Evolutionary conservation across 1,140 invertebrate genomes (phyloP).

Genomic region (Gryon sp.): DNA sequence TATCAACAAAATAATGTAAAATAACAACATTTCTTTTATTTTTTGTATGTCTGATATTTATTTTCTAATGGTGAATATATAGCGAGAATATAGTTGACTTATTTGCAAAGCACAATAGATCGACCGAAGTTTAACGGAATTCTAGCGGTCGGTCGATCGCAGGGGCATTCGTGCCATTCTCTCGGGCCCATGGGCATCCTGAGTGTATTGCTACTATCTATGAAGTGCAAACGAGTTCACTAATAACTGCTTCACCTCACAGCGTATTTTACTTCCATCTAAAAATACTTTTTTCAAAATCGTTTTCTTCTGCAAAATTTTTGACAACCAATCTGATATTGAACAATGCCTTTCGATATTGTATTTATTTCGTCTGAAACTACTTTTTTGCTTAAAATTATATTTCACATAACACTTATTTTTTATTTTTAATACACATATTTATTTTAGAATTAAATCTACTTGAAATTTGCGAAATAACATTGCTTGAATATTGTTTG

Average conservation of each 20-base stretch:
- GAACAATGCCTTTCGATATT: no score
- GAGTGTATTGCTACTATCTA: conserved; percentile 36
- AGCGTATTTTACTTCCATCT: not conserved
- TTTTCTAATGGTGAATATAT: conserved; percentile 45
- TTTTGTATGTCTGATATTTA: no score
- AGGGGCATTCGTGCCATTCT: conserved; percentile 51
- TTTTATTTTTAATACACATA: no score
- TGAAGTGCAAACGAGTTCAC: conserved; percentile 51
- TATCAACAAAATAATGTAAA: no score
- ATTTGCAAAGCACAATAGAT: conserved; percentile 71
- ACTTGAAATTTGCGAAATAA: no score
- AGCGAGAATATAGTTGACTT: conserved; percentile 38
- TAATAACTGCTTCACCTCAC: conserved; percentile 11
- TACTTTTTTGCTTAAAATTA: no score
- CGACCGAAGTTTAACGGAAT: conserved; percentile 74
- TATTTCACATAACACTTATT: no score
- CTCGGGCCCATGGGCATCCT: conserved; percentile 48
- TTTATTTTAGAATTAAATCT: no score
- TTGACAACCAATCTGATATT: no score
- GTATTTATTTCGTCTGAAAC: no score
- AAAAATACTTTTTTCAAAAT: not conserved
- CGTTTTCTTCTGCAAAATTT: not conserved
- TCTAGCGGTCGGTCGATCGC: conserved; percentile 69
- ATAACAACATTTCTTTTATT: no score
- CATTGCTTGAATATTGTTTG: no score